Evolutionary conservation across 2,888 invertebrate genomes (phyloP), one percentile per base, ranked within the genome.

Genomic region (Acleris holmiana): DNA sequence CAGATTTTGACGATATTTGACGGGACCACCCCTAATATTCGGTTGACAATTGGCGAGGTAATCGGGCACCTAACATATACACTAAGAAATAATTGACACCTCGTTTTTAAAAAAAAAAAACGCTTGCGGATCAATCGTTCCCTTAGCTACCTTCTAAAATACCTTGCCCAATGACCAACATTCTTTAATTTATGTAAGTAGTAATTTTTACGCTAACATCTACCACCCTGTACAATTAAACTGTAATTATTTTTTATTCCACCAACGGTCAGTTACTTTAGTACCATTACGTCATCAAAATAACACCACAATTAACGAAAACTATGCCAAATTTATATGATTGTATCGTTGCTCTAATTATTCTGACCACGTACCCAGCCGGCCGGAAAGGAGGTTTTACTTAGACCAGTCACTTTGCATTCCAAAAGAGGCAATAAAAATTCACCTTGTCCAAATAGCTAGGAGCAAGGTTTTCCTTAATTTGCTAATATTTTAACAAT

Each of bases 351-450:
- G 54, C 64, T 67, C 67, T 69, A 72, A 67, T 72, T 70, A 67
- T 46, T 70, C 69, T 63, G 61, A 67, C 74, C 62, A 74, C 68
- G 73, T 79, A 73, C n/a, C 66, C 73, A 79, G 66, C 77, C 76
- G 77, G 77, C 77, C 82, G 77, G 75, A 60, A 35, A 53, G 59
- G 55, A 62, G 58, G 53, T 44, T 67, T 54, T 29, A 47, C 29
- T 53, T 19, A 46, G 2, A 46, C 46, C 56, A 58, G 41, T 53
- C 48, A 60, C 47, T 63, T 57, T 57, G 40, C 59, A 65, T 65
- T 65, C 44, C 50, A 65, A 60, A 60, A 49, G 19, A 54, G 25
- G 21, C 44, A 60, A 50, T 65, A 60, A 65, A 50, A 55, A 41
- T 2, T 64, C 53, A 59, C 60, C 59, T 65, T 60, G 55, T 19